These are phyloP conservation scores for Sminthurinus signatus DNA, from an alignment of 1,140 invertebrate genomes.

Conservation along the genomic window DNA sequence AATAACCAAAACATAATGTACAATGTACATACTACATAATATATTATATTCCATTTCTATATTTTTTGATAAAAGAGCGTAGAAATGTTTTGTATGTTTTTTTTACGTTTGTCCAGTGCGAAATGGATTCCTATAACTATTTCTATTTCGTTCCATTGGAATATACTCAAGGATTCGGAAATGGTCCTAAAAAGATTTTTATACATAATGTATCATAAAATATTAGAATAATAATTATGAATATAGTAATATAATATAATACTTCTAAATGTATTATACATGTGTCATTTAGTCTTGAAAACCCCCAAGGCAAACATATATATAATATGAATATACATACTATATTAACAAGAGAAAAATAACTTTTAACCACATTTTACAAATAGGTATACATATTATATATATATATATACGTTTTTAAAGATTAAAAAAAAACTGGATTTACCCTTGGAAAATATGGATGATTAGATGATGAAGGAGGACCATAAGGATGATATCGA, in stretches of 20 bases:
- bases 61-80: no score
- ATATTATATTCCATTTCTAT: background rate
- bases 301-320: background rate
- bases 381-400: no score
- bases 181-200: background rate
- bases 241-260: background rate
- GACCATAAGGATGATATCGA: no score
- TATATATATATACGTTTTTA: no score
- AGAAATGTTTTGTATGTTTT: no score
- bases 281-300: background rate
- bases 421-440: no score
- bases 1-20: background rate
- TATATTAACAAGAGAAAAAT: background rate
- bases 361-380: no score
- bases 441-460: no score
- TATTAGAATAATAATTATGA: background rate
- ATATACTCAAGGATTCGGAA: background rate
- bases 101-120: slow-evolving; percentile 8
- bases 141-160: background rate
- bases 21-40: background rate
- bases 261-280: background rate
- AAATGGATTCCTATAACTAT: slow-evolving; percentile 13
- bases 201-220: background rate
- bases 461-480: no score
- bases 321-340: background rate